Conservation (phyloP, 2,797 vertebrate genomes). For the Dermochelys coriacea region DNA sequence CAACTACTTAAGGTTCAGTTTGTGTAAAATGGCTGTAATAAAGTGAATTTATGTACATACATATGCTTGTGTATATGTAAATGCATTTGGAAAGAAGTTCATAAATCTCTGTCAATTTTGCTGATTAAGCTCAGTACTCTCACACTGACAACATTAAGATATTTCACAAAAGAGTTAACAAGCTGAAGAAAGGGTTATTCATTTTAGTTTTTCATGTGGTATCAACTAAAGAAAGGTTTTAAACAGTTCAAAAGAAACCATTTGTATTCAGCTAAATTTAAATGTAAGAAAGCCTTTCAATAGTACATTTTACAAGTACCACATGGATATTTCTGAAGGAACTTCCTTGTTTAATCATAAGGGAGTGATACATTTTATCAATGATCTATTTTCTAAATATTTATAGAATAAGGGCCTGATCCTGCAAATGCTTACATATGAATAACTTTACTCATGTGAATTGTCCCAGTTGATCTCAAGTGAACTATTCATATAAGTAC, state of each 20-base stretch:
- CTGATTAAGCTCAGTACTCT: conserved; percentile 63
- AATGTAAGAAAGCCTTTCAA: conserved; percentile 32
- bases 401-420: neutral
- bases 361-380: neutral
- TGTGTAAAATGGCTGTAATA: conserved; percentile 74
- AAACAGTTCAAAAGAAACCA: conserved; percentile 53
- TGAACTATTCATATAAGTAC: neutral
- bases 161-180: conserved; percentile 68
- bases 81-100: conserved; percentile 63
- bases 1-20: conserved; percentile 66
- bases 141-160: conserved; percentile 46
- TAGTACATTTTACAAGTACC: neutral
- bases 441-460: neutral
- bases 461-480: neutral
- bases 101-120: conserved; percentile 67
- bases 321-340: conserved; percentile 23
- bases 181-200: conserved; percentile 9
- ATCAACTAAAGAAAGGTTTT: conserved; percentile 40
- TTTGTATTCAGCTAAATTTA: conserved; percentile 39
- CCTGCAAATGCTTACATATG: neutral
- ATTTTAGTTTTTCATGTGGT: conserved; percentile 50
- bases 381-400: conserved; percentile 41
- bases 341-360: conserved; percentile 5
- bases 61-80: conserved; percentile 64
- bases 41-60: conserved; percentile 71